Evolutionary conservation across 2,888 invertebrate genomes (phyloP).

Genomic region (Hipparchia sbordonii): DNA sequence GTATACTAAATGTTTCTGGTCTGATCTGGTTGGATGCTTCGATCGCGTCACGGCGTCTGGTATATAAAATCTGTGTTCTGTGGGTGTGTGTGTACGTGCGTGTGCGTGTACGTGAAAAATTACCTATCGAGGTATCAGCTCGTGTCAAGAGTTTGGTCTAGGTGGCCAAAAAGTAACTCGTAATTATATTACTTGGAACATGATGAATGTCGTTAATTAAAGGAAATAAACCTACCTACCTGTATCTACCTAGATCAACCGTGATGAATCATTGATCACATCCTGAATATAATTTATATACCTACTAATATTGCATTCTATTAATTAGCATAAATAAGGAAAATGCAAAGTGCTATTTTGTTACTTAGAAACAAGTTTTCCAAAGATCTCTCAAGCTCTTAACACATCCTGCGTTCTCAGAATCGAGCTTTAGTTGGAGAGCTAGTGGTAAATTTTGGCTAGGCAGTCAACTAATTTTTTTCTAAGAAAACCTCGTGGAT

Average conservation of each 20-base stretch:
- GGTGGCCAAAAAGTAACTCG: no score
- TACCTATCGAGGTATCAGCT: no score
- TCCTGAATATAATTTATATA: neutral
- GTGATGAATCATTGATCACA: conserved; percentile 1
- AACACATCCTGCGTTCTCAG: conserved; percentile 30
- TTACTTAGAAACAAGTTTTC: conserved; percentile 17
- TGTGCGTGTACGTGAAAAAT: no score
- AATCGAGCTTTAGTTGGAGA: conserved; percentile 10
- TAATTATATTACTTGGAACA: neutral
- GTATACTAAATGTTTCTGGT: no score
- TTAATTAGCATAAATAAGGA: conserved; percentile 12
- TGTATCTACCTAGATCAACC: neutral
- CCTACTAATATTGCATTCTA: conserved; percentile 5
- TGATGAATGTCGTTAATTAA: neutral
- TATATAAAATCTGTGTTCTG: no score
- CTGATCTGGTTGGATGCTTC: no score
- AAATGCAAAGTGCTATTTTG: conserved; percentile 7
- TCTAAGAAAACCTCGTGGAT: neutral
- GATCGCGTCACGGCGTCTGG: no score
- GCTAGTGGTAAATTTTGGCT: neutral
- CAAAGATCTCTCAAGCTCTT: conserved; percentile 9
- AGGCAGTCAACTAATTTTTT: no score
- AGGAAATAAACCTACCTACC: no score
- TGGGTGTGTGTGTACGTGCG: no score
- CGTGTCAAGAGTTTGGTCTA: no score